Evolutionary conservation across 2,797 vertebrate genomes (phyloP), one percentile per base, ranked within the genome.

Genomic region (Antennarius maculatus): DNA sequence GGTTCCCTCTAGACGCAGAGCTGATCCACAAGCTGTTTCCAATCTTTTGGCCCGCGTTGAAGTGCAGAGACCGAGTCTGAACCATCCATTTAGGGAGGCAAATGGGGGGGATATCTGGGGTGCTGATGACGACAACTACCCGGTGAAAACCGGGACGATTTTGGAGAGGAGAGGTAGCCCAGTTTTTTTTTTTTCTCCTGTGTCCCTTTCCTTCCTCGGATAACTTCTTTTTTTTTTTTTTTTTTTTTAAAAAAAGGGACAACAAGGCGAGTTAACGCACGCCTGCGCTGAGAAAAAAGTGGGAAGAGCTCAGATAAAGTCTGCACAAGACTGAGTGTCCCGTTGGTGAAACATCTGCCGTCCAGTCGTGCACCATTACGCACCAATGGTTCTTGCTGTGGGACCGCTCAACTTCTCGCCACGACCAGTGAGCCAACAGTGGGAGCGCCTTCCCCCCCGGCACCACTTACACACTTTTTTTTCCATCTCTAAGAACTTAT

Each of bases 51-150:
- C 91, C 92, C 86, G 84, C 78, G 84, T 85, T 91, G 88, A 89
- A 88, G 86, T 91, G 90, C 88, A 89, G 62, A 80, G 73, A 89
- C 80, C 88, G 76, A 89, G 88, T 86, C 89, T 90, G 89, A 70
- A 87, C 89, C 89, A 91, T 91, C 92, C 92, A 92, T 92, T 89
- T 88, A 91, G 84, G 74, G 86, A 77, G 85, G 80, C 47, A 53
- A 74, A 46, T 49, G 61, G 78, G 71, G 78, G 74, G 66, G 81
- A 74, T 79, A 87, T 82, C 77, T 78, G 67, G 85, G 87, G 81
- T 82, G 82, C 84, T 89, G 89, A 79, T 92, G 91, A 94, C 91
- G 91, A 91, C 91, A 89, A 80, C 82, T 79, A 77, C 69, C 87
- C 79, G 87, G 81, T 86, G 76, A 71, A 81, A 85, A 72, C 84